Conservation (phyloP, 1,140 invertebrate species). For the Zaprionus lachaisei region DNA sequence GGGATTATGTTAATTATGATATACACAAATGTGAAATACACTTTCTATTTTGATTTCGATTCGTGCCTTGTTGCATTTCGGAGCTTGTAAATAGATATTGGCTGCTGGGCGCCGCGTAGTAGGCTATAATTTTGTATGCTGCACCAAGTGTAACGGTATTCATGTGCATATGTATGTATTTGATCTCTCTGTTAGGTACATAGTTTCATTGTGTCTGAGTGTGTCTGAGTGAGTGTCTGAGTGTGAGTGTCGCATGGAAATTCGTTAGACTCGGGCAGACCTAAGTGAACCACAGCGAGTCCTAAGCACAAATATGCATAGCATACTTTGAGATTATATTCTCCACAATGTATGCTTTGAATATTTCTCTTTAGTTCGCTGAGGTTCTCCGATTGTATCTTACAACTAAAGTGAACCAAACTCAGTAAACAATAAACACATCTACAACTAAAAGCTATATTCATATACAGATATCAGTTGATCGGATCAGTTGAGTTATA, state of each 20-base stretch:
- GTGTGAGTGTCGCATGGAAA: constrained; percentile 43
- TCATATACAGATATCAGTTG: constrained; percentile 41
- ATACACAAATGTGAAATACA: constrained; percentile 64
- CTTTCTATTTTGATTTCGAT: constrained; percentile 2
- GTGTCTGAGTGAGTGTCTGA: constrained; percentile 27
- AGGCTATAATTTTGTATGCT: constrained; percentile 38
- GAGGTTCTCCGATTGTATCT: constrained; percentile 10
- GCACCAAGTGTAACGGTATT: constrained; percentile 32
- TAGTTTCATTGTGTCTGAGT: constrained; percentile 77
- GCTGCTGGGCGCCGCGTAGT: constrained; percentile 56
- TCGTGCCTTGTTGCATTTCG: constrained; percentile 20
- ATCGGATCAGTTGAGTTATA: constrained; percentile 15
- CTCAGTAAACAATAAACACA: constrained; percentile 60
- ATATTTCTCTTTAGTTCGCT: neutral
- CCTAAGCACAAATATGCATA: neutral
- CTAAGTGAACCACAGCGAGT: neutral
- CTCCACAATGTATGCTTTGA: neutral
- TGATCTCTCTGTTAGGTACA: constrained; percentile 80
- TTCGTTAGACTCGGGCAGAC: constrained; percentile 44
- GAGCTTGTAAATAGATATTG: constrained; percentile 75
- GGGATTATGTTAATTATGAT: constrained; percentile 73
- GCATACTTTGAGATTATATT: neutral
- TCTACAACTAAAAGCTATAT: constrained; percentile 74
- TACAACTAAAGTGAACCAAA: constrained; percentile 38
- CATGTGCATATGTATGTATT: constrained; percentile 62